Base-by-base conservation (phyloP, 2,888 invertebrate genomes). In the Liopterus haemorrhoidalis region DNA sequence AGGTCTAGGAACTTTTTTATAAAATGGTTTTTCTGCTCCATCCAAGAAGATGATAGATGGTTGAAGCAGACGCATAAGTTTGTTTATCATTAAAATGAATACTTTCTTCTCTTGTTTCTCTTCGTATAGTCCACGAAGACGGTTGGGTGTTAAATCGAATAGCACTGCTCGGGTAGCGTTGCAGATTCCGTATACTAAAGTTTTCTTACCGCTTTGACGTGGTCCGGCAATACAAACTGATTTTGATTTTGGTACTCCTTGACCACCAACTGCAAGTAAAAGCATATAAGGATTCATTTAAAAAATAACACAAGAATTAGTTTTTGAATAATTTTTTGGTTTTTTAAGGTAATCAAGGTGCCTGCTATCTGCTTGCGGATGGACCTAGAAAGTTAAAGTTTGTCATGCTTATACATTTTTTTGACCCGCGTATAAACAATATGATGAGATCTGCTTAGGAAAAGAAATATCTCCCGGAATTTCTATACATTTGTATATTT, bases 31-130 rank as follows among this genome's bases (percentile, higher is more conserved):
- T 46, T 85, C 83, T 1, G 74, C 81, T 32, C 73, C 70, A 4
- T 81, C 79, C 15, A 89, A 74, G 50, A 80, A 75, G 48, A 89
- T 78, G 1, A 90, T 70, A 0, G 85, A 77, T 0, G 89, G 89
- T 55, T 86, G 83, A 59, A 79, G 74, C n/a, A 75, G 41, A 49
- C 71, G 70, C 16, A 79, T 73, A 56, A 82, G 78, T 72, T 79
- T 87, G 33, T 73, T 74, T 1, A 89, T 69, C 16, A 78, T 72
- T 49, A 77, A 73, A 48, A 82, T 72, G 54, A 90, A 70, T 64
- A 74, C 78, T 56, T 79, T 79, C 43, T 81, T 66, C 2, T 80
- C 80, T 58, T 63, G 39, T 51, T 78, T 76, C 0, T 81, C 81
- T 1, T 75, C 72, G 62, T 83, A 88, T 65, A 83, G 81, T 33